Conservation (phyloP, 2,113 vertebrate species). For the Genyomyrus donnyi region DNA sequence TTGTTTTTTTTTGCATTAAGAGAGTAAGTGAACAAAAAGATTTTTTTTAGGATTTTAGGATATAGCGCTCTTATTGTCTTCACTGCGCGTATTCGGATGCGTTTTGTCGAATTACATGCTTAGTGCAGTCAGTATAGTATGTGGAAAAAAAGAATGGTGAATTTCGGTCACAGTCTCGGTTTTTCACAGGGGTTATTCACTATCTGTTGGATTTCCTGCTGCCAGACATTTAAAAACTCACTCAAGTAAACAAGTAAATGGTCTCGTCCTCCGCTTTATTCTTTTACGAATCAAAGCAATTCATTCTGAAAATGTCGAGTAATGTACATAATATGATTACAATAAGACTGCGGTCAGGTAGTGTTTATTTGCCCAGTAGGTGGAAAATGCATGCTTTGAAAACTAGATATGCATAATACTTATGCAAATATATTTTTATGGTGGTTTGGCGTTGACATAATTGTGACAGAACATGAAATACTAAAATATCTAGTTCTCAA, state of each 20-base stretch:
- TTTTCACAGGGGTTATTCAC: conserved; percentile 22
- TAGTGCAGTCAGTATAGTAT: not conserved
- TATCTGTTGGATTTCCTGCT: not conserved
- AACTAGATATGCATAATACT: not conserved
- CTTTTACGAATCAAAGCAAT: not conserved
- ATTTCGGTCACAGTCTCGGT: not conserved
- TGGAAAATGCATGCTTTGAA: not conserved
- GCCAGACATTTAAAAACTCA: conserved; percentile 3
- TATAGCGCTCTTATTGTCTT: not conserved
- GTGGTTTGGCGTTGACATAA: not conserved
- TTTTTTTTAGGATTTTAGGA: not conserved
- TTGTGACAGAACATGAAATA: not conserved
- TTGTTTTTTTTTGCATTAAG: not conserved
- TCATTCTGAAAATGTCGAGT: not conserved
- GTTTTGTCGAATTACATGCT: not conserved
- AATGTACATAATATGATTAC: not conserved
- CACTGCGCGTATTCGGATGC: not conserved
- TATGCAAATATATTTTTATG: not conserved
- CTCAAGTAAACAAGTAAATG: conserved; percentile 9
- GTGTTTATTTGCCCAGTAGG: not conserved
- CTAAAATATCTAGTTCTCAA: not conserved
- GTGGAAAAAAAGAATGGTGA: not conserved
- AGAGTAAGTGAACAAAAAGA: not conserved
- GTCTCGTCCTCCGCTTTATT: not conserved
- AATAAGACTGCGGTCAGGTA: not conserved